Evolutionary conservation across 1,140 invertebrate genomes (phyloP).

Genomic region (Solenopsis invicta): DNA sequence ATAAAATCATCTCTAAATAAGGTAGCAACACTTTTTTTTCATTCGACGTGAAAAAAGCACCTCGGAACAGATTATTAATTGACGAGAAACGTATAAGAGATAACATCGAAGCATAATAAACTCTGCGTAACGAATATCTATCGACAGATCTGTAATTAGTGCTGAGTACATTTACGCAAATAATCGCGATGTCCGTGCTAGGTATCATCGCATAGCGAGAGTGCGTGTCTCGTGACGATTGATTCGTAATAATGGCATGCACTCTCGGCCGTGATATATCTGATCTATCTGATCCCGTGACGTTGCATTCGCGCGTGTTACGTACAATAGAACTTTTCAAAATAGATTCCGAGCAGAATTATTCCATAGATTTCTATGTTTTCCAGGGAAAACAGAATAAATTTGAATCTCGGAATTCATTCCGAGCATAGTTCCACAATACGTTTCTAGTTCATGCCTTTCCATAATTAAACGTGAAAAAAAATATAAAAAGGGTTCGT

Average conservation of each 20-base stretch:
- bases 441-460: not conserved
- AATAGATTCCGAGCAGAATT: no score
- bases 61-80: not conserved
- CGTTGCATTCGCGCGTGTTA: not conserved
- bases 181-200: not conserved
- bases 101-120: not conserved
- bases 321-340: not conserved
- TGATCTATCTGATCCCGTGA: not conserved
- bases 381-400: no score
- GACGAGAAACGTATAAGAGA: not conserved
- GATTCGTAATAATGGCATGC: constrained; percentile 19
- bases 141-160: not conserved
- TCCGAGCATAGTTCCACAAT: no score
- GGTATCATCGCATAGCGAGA: not conserved
- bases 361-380: no score
- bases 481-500: not conserved
- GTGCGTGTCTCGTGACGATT: not conserved
- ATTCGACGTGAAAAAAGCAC: not conserved
- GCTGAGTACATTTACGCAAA: constrained; percentile 4
- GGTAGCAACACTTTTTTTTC: no score
- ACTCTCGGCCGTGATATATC: not conserved
- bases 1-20: not conserved
- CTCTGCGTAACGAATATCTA: not conserved
- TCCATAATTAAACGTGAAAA: not conserved
- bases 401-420: no score